phyloP scores from a whole-genome alignment of 2,797 vertebrate species.

The Urophycis tenuis region DNA sequence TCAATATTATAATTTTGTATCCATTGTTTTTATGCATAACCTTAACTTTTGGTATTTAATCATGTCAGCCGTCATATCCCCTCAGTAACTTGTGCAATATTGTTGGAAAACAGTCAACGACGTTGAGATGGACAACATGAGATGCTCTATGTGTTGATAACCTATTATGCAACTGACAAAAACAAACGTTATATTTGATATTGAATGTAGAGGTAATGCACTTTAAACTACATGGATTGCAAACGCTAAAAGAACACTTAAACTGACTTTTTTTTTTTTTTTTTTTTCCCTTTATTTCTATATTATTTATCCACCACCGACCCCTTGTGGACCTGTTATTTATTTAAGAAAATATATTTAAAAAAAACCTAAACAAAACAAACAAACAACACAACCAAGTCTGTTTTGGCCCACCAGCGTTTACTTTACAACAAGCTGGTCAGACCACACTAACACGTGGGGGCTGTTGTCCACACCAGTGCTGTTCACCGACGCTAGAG shows the following conservation, averaged over 20 bases:
- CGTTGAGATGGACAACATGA: constrained; percentile 24
- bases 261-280: constrained; percentile 17
- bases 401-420: background rate
- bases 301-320: background rate
- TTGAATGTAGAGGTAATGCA: constrained; percentile 16
- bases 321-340: background rate
- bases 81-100: constrained; percentile 40
- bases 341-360: background rate
- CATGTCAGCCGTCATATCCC: background rate
- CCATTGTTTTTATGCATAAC: constrained; percentile 19
- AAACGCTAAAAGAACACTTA: background rate
- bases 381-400: background rate
- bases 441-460: background rate
- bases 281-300: constrained; percentile 15
- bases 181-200: background rate
- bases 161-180: constrained; percentile 50
- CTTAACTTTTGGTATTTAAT: background rate
- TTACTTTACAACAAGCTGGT: background rate
- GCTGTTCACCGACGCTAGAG: background rate
- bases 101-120: constrained; percentile 26
- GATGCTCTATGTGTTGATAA: constrained; percentile 33
- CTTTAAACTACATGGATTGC: constrained; percentile 34
- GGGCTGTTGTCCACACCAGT: background rate
- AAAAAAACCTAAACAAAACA: background rate
- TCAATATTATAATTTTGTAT: constrained; percentile 14